Evolutionary conservation across 1,140 invertebrate species (phyloP).

Genomic region (Maniola jurtina): DNA sequence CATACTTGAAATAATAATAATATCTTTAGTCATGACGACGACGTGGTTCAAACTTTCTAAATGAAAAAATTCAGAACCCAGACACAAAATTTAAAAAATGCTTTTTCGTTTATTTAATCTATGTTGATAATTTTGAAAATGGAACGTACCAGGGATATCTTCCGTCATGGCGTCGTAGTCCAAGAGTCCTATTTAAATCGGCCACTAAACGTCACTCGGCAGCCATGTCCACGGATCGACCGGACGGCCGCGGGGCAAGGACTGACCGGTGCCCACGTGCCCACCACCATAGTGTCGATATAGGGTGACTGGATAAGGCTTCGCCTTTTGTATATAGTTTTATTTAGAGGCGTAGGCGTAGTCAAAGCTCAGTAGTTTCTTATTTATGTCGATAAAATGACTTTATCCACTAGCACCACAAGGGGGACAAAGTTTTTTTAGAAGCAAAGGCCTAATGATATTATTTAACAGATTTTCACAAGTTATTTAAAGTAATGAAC

Average conservation of each 20-base stretch:
- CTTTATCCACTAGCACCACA: too few species aligned
- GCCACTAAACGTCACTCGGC: constrained; percentile 12
- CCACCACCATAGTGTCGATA: constrained; percentile 38
- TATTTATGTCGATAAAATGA: too few species aligned
- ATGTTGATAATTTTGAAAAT: constrained; percentile 29
- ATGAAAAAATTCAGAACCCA: neutral
- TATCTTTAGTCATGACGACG: too few species aligned
- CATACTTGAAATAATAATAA: too few species aligned
- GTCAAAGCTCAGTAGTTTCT: too few species aligned
- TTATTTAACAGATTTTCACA: too few species aligned
- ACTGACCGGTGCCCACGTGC: constrained; percentile 67
- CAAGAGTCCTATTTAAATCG: neutral
- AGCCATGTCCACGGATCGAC: constrained; percentile 39
- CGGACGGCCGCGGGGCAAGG: constrained; percentile 45
- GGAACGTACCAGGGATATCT: constrained; percentile 66
- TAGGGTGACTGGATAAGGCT: constrained; percentile 39
- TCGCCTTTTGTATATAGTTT: neutral
- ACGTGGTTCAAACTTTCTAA: neutral
- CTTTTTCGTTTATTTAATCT: neutral
- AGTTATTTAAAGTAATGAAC: too few species aligned
- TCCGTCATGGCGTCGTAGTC: constrained; percentile 52
- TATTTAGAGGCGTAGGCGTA: neutral
- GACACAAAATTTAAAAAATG: neutral
- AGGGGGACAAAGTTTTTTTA: too few species aligned
- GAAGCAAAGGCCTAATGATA: too few species aligned